Evolutionary conservation across 2,113 vertebrate species (phyloP).

Genomic region (Heloderma charlesbogerti): DNA sequence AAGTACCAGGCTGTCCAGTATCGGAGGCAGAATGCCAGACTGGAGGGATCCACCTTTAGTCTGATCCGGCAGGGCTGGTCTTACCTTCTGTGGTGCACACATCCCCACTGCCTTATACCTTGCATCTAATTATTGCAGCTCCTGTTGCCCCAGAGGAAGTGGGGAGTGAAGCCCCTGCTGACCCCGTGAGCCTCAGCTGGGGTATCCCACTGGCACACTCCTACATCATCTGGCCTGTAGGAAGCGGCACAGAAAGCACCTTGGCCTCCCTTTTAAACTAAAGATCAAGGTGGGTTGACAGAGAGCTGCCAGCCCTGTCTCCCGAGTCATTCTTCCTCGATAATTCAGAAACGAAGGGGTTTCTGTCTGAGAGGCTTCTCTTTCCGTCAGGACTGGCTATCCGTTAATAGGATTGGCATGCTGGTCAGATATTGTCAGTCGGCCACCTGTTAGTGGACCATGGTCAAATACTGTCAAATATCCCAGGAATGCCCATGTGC

Average conservation of each 20-base stretch:
- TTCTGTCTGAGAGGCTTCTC: background rate
- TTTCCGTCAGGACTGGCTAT: background rate
- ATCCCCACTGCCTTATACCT: background rate
- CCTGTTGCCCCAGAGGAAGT: background rate
- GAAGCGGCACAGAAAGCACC: background rate
- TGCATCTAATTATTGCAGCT: background rate
- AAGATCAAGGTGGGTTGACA: background rate
- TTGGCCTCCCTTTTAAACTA: background rate
- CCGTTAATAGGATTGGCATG: slow-evolving; percentile 61
- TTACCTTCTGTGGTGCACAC: background rate
- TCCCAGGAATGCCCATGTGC: background rate
- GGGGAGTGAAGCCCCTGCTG: background rate
- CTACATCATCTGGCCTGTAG: background rate
- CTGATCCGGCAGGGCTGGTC: background rate
- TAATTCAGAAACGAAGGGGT: background rate
- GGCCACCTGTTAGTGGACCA: background rate
- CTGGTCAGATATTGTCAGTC: background rate
- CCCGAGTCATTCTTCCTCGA: slow-evolving; percentile 24
- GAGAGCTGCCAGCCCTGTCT: slow-evolving; percentile 3
- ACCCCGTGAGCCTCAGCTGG: background rate
- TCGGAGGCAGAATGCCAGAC: too few species aligned
- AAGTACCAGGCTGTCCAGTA: too few species aligned
- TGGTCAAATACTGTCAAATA: background rate
- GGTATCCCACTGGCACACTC: too few species aligned
- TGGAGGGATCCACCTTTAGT: background rate